These are phyloP conservation scores for Ophonus ardosiacus DNA, from an alignment of 2,888 invertebrate genomes.

Conservation along the genomic window DNA sequence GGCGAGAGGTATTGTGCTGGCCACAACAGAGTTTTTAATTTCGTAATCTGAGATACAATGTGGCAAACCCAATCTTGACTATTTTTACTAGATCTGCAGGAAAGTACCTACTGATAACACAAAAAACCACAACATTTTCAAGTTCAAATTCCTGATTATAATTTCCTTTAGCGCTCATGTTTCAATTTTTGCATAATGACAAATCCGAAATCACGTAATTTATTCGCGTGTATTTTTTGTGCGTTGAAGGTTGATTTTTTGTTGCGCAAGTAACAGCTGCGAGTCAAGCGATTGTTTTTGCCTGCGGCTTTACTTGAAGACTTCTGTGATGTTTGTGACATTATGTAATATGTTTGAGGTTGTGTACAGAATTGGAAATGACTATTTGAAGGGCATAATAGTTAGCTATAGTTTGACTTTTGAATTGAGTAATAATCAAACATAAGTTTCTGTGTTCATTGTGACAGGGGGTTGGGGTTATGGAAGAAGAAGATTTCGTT, in stretches of 20 bases:
- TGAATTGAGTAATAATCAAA: too few relatives aligned
- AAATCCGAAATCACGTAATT: conserved; percentile 10
- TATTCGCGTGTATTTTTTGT: background rate
- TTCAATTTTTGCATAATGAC: conserved; percentile 11
- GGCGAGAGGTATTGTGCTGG: too few relatives aligned
- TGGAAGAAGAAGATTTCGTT: too few relatives aligned
- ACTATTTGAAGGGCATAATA: too few relatives aligned
- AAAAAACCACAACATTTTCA: conserved; percentile 15
- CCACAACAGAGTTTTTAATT: too few relatives aligned
- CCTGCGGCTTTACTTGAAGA: conserved; percentile 1
- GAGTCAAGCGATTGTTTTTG: conserved; percentile 4
- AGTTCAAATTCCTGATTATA: conserved; percentile 13
- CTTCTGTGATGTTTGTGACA: background rate
- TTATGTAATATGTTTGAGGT: background rate
- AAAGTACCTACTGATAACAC: background rate
- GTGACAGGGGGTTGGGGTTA: too few relatives aligned
- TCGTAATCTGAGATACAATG: too few relatives aligned
- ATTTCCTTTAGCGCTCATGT: background rate
- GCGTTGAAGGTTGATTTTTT: conserved; percentile 23
- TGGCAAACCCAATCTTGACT: too few relatives aligned
- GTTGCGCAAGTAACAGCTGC: background rate
- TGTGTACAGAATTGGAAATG: background rate
- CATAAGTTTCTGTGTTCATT: too few relatives aligned
- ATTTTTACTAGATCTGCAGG: background rate
- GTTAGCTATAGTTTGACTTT: too few relatives aligned